Percentiles rank a stretch among this genome's conserved stretches.
phyloP scores from a whole-genome alignment of 2,113 vertebrate species.

The Forbesichthys papilliferus region DNA sequence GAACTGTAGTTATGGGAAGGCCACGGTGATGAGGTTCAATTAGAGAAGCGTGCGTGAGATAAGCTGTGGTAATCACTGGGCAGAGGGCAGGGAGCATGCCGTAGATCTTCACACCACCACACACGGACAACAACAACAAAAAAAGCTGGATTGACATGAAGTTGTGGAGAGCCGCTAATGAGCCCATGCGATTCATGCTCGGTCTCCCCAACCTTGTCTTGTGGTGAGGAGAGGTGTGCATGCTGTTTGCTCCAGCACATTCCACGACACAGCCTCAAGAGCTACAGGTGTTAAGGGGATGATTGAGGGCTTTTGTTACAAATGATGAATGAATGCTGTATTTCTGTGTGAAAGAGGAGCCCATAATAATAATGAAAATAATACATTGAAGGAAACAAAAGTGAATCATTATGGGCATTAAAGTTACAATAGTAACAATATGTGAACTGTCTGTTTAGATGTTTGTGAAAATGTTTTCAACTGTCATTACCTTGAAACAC shows the following conservation, averaged over 20 bases:
- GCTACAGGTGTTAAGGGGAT: too few relatives aligned
- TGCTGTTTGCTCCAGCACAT: constrained; percentile 18
- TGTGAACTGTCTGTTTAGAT: too few relatives aligned
- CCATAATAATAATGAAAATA: too few relatives aligned
- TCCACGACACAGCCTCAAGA: too few relatives aligned
- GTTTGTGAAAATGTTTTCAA: too few relatives aligned
- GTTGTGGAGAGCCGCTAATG: constrained; percentile 66
- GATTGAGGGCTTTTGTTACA: too few relatives aligned
- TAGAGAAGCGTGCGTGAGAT: constrained; percentile 59
- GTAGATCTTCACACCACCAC: constrained; percentile 40
- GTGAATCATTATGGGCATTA: too few relatives aligned
- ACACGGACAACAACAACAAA: constrained; percentile 19
- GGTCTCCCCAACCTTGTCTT: constrained; percentile 59
- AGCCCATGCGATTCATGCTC: constrained; percentile 67
- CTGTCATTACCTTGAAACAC: too few relatives aligned
- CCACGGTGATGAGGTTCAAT: constrained; percentile 66
- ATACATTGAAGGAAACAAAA: too few relatives aligned
- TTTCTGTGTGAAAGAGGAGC: too few relatives aligned
- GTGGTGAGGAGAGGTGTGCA: constrained; percentile 49
- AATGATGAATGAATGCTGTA: too few relatives aligned
- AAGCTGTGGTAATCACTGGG: constrained; percentile 64
- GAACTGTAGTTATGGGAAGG: constrained; percentile 61
- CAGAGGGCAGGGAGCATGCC: constrained; percentile 37
- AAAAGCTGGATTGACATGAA: constrained; percentile 56
- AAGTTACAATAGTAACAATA: too few relatives aligned